Base-by-base conservation (phyloP, 37 sponge, comb jelly and placozoan species). In the Bolinopsis microptera region DNA sequence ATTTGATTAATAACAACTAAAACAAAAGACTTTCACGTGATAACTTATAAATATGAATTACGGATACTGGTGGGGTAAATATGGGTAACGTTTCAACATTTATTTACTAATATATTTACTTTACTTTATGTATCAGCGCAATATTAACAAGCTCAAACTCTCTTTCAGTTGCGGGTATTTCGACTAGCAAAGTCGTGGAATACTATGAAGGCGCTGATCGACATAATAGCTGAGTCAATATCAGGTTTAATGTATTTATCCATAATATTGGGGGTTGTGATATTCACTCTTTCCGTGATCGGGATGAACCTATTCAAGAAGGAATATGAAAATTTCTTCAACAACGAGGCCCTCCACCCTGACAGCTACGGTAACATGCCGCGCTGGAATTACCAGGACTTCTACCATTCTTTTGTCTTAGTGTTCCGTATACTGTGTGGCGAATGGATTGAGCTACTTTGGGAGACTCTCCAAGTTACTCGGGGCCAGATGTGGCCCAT, bases 401-500 rank as follows among this genome's bases (percentile, higher is more conserved):
- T 93, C 68, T 18, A n/a, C 35, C 83, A 93, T 93, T 92, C 94
- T 23, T 77, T 83, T 36, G 37, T 93, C 31, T 21, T 83, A 21
- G 25, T 93, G 67, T 93, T 93, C 83, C 18, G 83, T 9, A 83
- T 93, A 25, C 83, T 93, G 39, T 93, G 94, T 93, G 94, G 94
- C 18, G 94, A 93, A 31, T 93, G 94, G 94, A 48, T 93, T 21
- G 83, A 83, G 69, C 94, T 48, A 9, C 83, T 93, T 8, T 83
- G 92, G 5, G 83, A 93, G 24, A 83, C 94, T 5, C 48, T 93
- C 22, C 21, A 80, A 2, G 83, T 38, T 2, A 80, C 83, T 3
- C 23, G 35, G 23, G 35, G 35, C 21, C 33, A 35, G 1, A 22
- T 36, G 23, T 80, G 83, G 83, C 83, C 83, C 1, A 38, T 80